These are phyloP conservation scores for Zosterops pallidus DNA, from an alignment of 2,113 vertebrate species.

Conservation along the genomic window DNA sequence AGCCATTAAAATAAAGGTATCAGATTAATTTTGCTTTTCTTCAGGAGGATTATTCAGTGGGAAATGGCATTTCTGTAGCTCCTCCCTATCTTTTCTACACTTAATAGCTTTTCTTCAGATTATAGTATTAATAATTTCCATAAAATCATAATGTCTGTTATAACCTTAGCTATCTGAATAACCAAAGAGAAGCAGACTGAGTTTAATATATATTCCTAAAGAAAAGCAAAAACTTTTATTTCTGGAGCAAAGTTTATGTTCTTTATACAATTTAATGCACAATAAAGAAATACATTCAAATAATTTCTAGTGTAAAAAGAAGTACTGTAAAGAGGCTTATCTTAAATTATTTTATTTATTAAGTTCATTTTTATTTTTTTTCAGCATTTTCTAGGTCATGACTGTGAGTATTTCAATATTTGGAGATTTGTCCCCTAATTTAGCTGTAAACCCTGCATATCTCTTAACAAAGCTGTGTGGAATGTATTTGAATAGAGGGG, in stretches of 20 bases:
- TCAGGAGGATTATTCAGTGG: background rate
- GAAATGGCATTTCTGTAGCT: background rate
- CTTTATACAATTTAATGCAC: background rate
- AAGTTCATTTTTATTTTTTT: background rate
- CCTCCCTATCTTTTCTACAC: background rate
- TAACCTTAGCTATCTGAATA: background rate
- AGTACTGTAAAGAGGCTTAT: background rate
- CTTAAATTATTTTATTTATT: background rate
- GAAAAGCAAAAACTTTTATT: background rate
- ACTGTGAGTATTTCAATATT: background rate
- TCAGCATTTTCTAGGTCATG: background rate
- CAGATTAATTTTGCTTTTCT: slow-evolving; percentile 23
- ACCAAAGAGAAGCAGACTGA: background rate
- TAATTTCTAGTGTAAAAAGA: background rate
- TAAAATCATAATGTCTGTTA: background rate
- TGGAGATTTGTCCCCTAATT: background rate
- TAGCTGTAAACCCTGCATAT: background rate
- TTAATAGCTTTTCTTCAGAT: slow-evolving; percentile 8
- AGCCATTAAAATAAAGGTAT: background rate
- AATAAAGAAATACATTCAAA: background rate
- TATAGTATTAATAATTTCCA: background rate
- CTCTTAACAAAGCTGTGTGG: background rate
- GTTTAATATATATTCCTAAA: background rate
- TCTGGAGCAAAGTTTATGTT: background rate
- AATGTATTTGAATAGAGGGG: background rate